Percentiles rank a stretch among this genome's conserved stretches.
Evolutionary conservation across 1,140 invertebrate genomes (phyloP).

Genomic region (Branchinecta lynchi): DNA sequence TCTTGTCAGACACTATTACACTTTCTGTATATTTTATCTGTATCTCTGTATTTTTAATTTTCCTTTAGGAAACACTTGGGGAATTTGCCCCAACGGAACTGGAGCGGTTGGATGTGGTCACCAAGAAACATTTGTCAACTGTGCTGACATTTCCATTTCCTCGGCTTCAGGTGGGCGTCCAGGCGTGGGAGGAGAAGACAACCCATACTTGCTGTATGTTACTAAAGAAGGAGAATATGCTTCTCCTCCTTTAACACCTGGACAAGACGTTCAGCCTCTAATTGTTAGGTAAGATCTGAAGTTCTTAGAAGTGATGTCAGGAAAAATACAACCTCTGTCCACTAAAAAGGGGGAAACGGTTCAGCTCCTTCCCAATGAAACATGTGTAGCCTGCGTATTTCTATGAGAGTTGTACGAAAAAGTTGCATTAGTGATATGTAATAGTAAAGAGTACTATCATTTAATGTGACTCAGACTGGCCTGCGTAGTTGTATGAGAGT

Average conservation of each 20-base stretch:
- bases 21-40: too few species aligned
- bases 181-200: neutral
- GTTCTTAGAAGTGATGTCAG: too few species aligned
- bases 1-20: too few species aligned
- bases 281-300: neutral
- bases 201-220: conserved; percentile 2
- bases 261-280: neutral
- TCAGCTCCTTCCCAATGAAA: too few species aligned
- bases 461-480: too few species aligned
- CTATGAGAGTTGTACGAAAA: too few species aligned
- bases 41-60: neutral
- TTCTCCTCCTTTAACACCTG: neutral
- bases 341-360: too few species aligned
- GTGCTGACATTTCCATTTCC: conserved; percentile 48
- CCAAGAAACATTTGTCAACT: conserved; percentile 74
- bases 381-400: too few species aligned
- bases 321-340: too few species aligned
- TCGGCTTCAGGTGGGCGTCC: conserved; percentile 14
- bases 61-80: conserved; percentile 30
- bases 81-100: conserved; percentile 28
- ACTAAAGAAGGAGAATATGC: neutral
- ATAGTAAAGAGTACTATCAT: too few species aligned
- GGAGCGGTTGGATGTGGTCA: conserved; percentile 49
- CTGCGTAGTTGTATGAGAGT: too few species aligned
- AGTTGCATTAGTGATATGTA: too few species aligned